Conservation (phyloP, 2,113 vertebrate genomes). For the Cebus imitator region DNA sequence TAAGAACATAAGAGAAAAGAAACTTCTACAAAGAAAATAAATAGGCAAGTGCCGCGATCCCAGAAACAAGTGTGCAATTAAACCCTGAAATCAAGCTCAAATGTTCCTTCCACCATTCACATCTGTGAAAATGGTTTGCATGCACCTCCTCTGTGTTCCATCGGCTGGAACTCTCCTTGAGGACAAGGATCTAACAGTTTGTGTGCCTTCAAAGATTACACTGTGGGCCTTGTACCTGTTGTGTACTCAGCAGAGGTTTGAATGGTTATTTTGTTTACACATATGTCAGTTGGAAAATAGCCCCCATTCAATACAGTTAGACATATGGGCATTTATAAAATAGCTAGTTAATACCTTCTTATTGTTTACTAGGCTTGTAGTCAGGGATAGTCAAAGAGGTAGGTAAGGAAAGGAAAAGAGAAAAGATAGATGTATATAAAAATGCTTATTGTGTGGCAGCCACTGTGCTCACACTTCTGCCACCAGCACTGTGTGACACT, state of each 20-base stretch:
- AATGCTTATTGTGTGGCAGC: rapidly evolving
- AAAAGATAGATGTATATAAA: neutral
- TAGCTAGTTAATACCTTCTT: neutral
- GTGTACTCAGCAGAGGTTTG: neutral
- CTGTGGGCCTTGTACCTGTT: rapidly evolving
- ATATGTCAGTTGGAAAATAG: neutral
- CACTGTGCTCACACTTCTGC: neutral
- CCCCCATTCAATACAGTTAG: neutral
- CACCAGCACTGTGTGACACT: neutral
- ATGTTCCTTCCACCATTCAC: no score
- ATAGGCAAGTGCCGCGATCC: neutral
- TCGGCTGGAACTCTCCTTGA: neutral
- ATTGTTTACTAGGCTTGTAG: neutral
- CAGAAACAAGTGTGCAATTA: neutral
- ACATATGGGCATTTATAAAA: neutral
- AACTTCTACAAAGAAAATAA: neutral
- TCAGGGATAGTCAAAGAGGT: neutral
- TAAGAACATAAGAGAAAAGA: neutral
- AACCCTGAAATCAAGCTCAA: neutral
- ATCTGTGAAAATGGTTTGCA: neutral
- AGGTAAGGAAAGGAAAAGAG: neutral
- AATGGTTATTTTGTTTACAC: neutral
- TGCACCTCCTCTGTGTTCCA: neutral
- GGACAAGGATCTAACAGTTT: neutral
- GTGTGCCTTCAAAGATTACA: neutral